Conservation (phyloP, 2,888 invertebrate genomes). For the Apamea sordens region DNA sequence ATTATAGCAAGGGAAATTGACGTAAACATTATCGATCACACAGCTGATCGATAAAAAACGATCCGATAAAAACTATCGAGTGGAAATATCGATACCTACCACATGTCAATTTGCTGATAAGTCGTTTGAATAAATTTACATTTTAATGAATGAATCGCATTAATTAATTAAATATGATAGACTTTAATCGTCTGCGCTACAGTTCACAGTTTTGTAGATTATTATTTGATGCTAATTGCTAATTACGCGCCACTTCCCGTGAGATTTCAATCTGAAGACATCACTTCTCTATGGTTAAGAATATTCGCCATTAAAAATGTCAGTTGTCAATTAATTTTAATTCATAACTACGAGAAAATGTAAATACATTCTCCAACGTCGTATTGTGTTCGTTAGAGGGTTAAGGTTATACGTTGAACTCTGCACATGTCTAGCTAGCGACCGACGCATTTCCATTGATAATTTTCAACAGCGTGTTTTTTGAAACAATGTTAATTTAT, state of each 20-base stretch:
- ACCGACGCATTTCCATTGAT: conserved; percentile 64
- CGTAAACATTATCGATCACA: conserved; percentile 72
- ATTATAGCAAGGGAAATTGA: conserved; percentile 63
- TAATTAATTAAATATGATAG: conserved; percentile 67
- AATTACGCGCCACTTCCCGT: conserved; percentile 44
- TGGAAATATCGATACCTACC: conserved; percentile 66
- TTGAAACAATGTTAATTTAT: conserved; percentile 63
- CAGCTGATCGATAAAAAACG: conserved; percentile 70
- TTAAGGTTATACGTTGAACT: conserved; percentile 68
- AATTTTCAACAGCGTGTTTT: conserved; percentile 53
- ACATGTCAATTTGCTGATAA: conserved; percentile 78
- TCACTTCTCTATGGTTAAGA: conserved; percentile 5
- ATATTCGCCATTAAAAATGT: conserved; percentile 37
- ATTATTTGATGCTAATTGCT: conserved; percentile 42
- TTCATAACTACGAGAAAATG: conserved; percentile 53
- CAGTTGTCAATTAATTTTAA: conserved; percentile 52
- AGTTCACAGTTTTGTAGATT: conserved; percentile 54
- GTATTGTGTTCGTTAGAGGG: conserved; percentile 59
- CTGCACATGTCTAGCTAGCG: conserved; percentile 45
- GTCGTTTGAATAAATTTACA: conserved; percentile 78
- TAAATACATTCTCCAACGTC: conserved; percentile 47
- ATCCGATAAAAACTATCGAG: conserved; percentile 70
- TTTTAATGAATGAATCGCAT: conserved; percentile 74
- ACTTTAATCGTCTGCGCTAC: conserved; percentile 49
- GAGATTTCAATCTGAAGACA: conserved; percentile 21